Evolutionary conservation across 2,888 invertebrate genomes (phyloP).

Genomic region (Alloplasta piceator): DNA sequence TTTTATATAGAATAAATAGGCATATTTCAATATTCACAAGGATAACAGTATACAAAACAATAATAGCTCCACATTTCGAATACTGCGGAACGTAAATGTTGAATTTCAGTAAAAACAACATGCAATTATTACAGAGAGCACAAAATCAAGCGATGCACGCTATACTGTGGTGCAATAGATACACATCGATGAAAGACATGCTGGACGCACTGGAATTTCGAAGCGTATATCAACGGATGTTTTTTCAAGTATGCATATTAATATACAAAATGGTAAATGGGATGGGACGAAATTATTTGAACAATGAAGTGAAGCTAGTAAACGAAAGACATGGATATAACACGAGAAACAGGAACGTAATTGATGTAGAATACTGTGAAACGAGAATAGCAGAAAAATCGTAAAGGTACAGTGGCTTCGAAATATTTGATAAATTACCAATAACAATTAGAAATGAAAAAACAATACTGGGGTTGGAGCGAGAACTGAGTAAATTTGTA

Average conservation of each 20-base stretch:
- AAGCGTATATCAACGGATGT: slow-evolving; percentile 7
- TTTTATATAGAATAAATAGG: slow-evolving; percentile 48
- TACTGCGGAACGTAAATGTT: slow-evolving; percentile 51
- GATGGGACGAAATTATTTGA: slow-evolving; percentile 46
- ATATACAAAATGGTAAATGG: slow-evolving; percentile 42
- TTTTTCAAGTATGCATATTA: slow-evolving; percentile 23
- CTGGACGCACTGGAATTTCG: slow-evolving; percentile 17
- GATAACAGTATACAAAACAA: slow-evolving; percentile 38
- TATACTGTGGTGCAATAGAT: slow-evolving; percentile 7
- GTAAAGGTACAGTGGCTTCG: neutral
- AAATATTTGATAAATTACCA: slow-evolving; percentile 4
- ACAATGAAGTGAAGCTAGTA: slow-evolving; percentile 30
- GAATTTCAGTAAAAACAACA: slow-evolving; percentile 2
- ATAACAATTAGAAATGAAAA: neutral
- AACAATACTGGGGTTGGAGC: neutral
- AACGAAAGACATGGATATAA: slow-evolving; percentile 9
- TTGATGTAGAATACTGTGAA: neutral
- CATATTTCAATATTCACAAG: slow-evolving; percentile 38
- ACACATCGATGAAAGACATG: slow-evolving; percentile 6
- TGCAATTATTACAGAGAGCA: slow-evolving; percentile 31
- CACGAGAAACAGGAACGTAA: neutral
- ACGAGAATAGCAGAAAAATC: slow-evolving; percentile 3
- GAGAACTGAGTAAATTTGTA: neutral
- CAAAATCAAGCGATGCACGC: slow-evolving; percentile 29
- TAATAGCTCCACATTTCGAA: slow-evolving; percentile 52